These are phyloP conservation scores for Turnix velox DNA, from an alignment of 2,113 vertebrate species.

Conservation along the genomic window DNA sequence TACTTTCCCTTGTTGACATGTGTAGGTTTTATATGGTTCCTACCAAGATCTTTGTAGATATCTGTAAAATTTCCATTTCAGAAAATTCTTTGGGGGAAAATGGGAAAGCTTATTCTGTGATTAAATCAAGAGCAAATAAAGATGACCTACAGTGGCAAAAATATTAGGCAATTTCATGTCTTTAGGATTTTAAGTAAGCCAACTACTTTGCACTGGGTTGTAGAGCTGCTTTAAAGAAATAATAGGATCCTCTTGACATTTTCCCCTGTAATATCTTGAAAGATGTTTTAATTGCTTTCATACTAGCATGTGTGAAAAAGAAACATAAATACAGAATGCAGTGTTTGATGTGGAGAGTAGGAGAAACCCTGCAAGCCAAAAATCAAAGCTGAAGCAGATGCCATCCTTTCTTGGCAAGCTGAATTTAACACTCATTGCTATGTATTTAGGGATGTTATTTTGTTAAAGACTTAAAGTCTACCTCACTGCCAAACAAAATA, in stretches of 20 bases:
- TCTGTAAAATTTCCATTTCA: neutral
- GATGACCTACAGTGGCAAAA: neutral
- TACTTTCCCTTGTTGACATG: neutral
- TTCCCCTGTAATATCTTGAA: neutral
- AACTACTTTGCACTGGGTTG: neutral
- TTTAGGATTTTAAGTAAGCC: neutral
- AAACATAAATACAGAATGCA: neutral
- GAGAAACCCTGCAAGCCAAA: neutral
- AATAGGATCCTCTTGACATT: neutral
- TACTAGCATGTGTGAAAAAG: neutral
- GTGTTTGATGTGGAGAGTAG: neutral
- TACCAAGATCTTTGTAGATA: neutral
- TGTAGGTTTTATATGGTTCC: neutral
- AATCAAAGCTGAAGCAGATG: slow-evolving; percentile 19
- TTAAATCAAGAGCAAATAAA: neutral
- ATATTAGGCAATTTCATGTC: neutral
- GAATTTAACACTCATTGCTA: neutral
- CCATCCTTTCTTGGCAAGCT: neutral
- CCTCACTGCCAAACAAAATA: slow-evolving; percentile 14
- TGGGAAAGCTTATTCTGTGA: neutral
- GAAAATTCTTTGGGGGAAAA: neutral
- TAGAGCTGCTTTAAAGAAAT: neutral
- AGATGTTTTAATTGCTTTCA: neutral
- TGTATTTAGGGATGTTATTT: neutral
- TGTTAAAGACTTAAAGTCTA: neutral